These are phyloP conservation scores for Felis chaus DNA, from an alignment of 2,113 vertebrate genomes.

Conservation along the genomic window DNA sequence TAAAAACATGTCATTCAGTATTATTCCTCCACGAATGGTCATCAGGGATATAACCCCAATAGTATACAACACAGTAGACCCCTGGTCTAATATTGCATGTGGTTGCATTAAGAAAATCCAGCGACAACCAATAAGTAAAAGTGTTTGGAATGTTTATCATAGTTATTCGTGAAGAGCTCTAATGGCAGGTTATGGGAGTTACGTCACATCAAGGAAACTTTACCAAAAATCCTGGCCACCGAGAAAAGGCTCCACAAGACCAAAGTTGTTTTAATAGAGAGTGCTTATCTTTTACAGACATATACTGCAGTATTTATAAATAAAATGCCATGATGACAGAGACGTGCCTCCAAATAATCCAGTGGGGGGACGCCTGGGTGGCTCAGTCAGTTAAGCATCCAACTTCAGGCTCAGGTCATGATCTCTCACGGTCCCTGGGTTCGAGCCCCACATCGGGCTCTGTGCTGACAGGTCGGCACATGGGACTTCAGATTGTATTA, in stretches of 20 bases:
- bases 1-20: neutral
- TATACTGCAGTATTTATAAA: neutral
- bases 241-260: neutral
- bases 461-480: too few species aligned
- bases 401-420: too few species aligned
- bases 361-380: too few species aligned
- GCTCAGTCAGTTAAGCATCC: too few species aligned
- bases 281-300: neutral
- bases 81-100: rapidly evolving
- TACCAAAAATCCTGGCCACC: neutral
- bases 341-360: neutral
- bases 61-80: rapidly evolving
- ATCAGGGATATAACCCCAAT: neutral
- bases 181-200: neutral
- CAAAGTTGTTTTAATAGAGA: neutral
- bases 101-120: neutral
- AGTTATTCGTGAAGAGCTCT: neutral
- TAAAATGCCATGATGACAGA: neutral
- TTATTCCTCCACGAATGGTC: neutral
- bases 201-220: neutral
- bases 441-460: too few species aligned
- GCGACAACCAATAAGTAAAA: neutral
- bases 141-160: neutral
- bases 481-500: neutral
- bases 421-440: too few species aligned